Percentiles rank a stretch among this genome's conserved stretches.
These are phyloP conservation scores for Diachrysia chrysitis DNA, from an alignment of 2,888 invertebrate genomes.

Conservation along the genomic window DNA sequence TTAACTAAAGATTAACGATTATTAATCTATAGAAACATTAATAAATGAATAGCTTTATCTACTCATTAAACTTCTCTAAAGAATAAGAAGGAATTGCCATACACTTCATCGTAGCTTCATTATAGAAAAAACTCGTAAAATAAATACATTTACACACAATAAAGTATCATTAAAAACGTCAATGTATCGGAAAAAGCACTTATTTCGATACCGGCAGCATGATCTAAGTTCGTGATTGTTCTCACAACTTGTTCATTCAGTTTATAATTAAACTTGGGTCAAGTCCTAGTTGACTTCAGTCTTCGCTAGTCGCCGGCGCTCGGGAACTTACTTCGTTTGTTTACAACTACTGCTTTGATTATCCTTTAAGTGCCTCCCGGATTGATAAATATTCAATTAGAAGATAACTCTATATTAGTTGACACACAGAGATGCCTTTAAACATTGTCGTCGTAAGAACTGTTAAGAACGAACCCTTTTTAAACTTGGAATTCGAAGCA, in stretches of 20 bases:
- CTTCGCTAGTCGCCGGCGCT: slow-evolving; percentile 68
- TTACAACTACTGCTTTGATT: slow-evolving; percentile 77
- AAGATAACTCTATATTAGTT: slow-evolving; percentile 41
- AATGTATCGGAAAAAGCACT: slow-evolving; percentile 61
- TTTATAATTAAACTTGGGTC: slow-evolving; percentile 87
- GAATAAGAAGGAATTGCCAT: background rate
- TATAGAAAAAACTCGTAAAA: background rate
- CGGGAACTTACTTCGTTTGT: slow-evolving; percentile 82
- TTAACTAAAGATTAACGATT: no score
- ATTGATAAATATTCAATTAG: slow-evolving; percentile 73
- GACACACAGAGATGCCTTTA: slow-evolving; percentile 28
- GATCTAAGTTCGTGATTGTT: slow-evolving; percentile 81
- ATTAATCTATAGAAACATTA: background rate
- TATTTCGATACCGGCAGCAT: slow-evolving; percentile 68
- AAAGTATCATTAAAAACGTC: slow-evolving; percentile 42
- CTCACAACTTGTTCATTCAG: slow-evolving; percentile 78
- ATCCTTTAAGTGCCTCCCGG: slow-evolving; percentile 72
- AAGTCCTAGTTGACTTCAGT: slow-evolving; percentile 78
- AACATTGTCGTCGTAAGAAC: background rate
- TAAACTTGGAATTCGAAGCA: slow-evolving; percentile 13
- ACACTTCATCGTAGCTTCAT: no score
- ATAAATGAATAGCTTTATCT: background rate
- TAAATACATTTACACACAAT: background rate
- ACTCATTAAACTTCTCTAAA: background rate
- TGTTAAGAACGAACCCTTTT: background rate